A percentile compares a stretch with the other conserved stretches of the same genome.
Conservation (phyloP, 1,140 invertebrate species). For the Lethrus apterus region DNA sequence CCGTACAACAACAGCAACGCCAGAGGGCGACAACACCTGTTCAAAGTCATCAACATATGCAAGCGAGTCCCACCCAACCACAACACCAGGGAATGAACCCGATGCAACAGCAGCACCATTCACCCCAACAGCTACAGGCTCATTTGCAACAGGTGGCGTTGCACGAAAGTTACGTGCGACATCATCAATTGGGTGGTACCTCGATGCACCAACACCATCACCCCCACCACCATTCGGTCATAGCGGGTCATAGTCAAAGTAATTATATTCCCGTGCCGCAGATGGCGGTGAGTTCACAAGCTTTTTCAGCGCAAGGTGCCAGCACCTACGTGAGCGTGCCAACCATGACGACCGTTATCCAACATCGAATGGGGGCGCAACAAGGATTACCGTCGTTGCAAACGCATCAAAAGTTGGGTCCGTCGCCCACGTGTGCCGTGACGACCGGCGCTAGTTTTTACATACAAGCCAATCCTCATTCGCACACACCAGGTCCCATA, state of each 20-base stretch:
- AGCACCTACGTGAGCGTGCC: conserved; percentile 43
- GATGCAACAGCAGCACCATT: conserved; percentile 36
- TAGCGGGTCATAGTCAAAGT: conserved; percentile 49
- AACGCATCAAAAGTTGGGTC: conserved; percentile 44
- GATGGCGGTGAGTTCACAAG: conserved; percentile 49
- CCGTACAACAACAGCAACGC: conserved; percentile 27
- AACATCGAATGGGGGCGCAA: conserved; percentile 43
- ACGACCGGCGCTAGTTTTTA: conserved; percentile 58
- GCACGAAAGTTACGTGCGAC: conserved; percentile 31
- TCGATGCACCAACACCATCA: conserved; percentile 42
- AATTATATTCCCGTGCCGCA: conserved; percentile 45
- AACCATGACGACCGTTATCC: conserved; percentile 48
- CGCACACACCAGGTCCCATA: conserved; percentile 37
- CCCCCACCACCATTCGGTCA: conserved; percentile 45
- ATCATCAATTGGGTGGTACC: conserved; percentile 31
- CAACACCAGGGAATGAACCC: conserved; percentile 19
- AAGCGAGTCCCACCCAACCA: conserved; percentile 29
- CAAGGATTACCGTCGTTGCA: conserved; percentile 35
- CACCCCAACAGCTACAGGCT: conserved; percentile 38
- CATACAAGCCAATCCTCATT: conserved; percentile 48
- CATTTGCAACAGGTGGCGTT: conserved; percentile 13
- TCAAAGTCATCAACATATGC: conserved; percentile 34
- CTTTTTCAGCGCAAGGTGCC: conserved; percentile 45
- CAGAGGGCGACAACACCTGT: conserved; percentile 38
- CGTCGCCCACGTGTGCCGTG: conserved; percentile 49